Base-by-base conservation (phyloP, 2,113 vertebrate species). In the Jaculus jaculus region DNA sequence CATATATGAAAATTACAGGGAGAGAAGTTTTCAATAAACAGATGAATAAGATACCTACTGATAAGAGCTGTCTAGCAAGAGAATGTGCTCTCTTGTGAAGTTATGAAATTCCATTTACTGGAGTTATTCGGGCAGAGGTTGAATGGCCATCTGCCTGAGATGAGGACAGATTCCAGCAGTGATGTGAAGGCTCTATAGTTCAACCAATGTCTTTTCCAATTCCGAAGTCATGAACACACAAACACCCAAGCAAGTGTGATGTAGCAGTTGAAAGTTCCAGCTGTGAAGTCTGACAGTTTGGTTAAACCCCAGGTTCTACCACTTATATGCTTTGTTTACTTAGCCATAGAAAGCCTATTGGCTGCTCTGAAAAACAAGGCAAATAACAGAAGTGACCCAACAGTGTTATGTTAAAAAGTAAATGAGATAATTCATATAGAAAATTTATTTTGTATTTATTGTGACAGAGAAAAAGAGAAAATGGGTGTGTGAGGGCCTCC, bases 31-130 rank as follows among this genome's bases (percentile, higher is more conserved):
- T 60, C 72, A 80, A 30, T 60, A 47, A 73, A 75, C 2, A 72
- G 23, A 69, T 54, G 23, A 94, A 63, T 87, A 93, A 82, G 23
- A 28, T 47, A 89, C 9, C 78, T 60, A 79, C 42, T 71, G 58
- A 90, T 12, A 58, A 39, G 65, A 94, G 72, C 74, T 84, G 39
- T 73, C 82, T 65, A 88, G 34, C 58, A 87, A 79, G 21, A 58
- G 54, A 88, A 83, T 7, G 18, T 20, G 21, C 63, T 71, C 58
- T 60, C 51, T 42, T 60, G 18, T 73, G 65, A 94, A 42, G 42
- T 72, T 89, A 87, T 83, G 24, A 93, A 90, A 93, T 65, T 84
- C 73, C 79, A 90, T 13, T 86, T 92, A 96, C 71, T 80, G 24
- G 17, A 93, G 63, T 66, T 95, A 75, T 65, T 89, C 71, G 75